Evolutionary conservation across 1,140 invertebrate genomes (phyloP).

Genomic region (Drosophila chauvacae): DNA sequence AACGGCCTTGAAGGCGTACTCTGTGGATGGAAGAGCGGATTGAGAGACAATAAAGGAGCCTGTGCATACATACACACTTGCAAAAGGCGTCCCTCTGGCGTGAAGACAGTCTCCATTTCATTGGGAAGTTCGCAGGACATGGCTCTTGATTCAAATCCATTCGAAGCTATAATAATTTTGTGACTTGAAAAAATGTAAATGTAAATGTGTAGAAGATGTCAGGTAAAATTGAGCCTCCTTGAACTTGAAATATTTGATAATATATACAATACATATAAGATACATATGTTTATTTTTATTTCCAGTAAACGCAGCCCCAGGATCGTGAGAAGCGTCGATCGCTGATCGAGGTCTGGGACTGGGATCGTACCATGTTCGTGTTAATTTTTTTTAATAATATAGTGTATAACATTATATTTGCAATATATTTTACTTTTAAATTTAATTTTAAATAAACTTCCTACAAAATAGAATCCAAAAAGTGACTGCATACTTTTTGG

Average conservation of each 20-base stretch:
- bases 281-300: constrained; percentile 11
- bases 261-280: not conserved
- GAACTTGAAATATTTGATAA: not conserved
- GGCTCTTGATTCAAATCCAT: not conserved
- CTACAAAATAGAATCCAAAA: not conserved
- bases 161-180: not conserved
- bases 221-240: not conserved
- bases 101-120: constrained; percentile 99
- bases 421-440: not conserved
- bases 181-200: not conserved
- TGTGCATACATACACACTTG: constrained; percentile 91
- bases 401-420: not conserved
- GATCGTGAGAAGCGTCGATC: constrained; percentile 96
- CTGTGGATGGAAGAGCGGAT: constrained; percentile 84
- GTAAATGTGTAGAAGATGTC: not conserved
- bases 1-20: constrained; percentile 99
- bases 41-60: not conserved
- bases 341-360: constrained; percentile 98
- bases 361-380: constrained; percentile 99
- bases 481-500: constrained; percentile 5
- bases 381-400: not conserved
- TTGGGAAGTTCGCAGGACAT: constrained; percentile 91
- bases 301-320: constrained; percentile 95
- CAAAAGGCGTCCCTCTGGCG: constrained; percentile 98
- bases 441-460: not conserved